A percentile compares a stretch with the other conserved stretches of the same genome.
Evolutionary conservation across 2,113 vertebrate species (phyloP).

Genomic region (Cryptoleucopteryx plumbea): DNA sequence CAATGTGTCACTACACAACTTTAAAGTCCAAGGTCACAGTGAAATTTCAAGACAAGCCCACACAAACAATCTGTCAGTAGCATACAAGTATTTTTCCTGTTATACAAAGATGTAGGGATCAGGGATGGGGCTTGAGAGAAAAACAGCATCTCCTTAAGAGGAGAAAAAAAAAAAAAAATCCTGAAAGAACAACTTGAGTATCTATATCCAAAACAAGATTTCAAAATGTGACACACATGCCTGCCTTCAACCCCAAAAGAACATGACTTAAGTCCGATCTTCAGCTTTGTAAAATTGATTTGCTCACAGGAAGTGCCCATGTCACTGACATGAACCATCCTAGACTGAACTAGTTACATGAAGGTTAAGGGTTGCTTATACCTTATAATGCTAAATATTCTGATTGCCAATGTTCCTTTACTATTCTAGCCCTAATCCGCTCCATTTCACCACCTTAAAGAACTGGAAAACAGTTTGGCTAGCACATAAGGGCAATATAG

Average conservation of each 20-base stretch:
- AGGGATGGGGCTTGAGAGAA: not conserved
- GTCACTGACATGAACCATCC: not conserved
- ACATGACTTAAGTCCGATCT: not conserved
- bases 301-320: not conserved
- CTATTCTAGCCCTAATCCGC: not conserved
- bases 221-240: not conserved
- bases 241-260: not conserved
- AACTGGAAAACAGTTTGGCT: not conserved
- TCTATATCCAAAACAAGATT: not conserved
- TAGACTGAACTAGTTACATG: not conserved
- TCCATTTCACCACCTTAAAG: not conserved
- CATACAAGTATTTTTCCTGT: not conserved
- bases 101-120: not conserved
- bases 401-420: not conserved
- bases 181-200: not conserved
- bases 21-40: not conserved
- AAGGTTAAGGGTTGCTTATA: not conserved
- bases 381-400: not conserved
- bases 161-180: not conserved
- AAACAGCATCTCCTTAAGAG: not conserved
- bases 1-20: not conserved
- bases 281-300: not conserved
- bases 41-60: not conserved
- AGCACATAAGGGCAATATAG: not conserved
- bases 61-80: not conserved